Evolutionary conservation across 2,797 vertebrate genomes (phyloP), one percentile per base, ranked within the genome.

Genomic region (Tarsius wallacei): DNA sequence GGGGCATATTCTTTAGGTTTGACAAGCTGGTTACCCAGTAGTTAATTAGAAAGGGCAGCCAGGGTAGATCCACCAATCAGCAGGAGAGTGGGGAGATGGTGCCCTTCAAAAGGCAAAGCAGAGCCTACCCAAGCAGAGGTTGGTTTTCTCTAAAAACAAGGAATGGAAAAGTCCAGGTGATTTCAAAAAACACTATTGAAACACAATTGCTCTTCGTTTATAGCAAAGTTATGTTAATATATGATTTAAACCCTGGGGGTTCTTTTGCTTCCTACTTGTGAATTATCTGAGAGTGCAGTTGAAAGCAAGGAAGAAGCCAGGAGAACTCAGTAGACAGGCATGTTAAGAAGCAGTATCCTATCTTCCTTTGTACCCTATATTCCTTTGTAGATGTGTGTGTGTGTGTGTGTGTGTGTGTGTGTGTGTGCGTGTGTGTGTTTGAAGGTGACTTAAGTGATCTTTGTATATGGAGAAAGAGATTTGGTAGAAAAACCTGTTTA

Each of bases 21-120:
- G 26, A 33, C 55, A 49, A 93, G 42, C 71, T 96, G 59, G 16
- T 71, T 53, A 71, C 22, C 3, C 36, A 26, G 59, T 42, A 91
- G 81, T 94, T 76, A 85, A 95, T 91, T 78, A 90, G 57, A 70
- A 55, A n/a, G 21, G 70, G 24, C 17, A 97, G 24, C 17, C 53
- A 33, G 61, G 82, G 49, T 4, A n/a, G 26, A 66, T 55, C 14
- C 5, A 19, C n/a, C 13, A 14, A 12, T n/a, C 19, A 64, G 51
- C n/a, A 89, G 64, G 36, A 77, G 61, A 63, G 10, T 24, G 26
- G 14, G 24, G 77, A 82, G 47, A 6, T 36, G 4, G 2, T 24
- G 42, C 19, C 49, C 28, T 78, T 64, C 63, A 53, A 47, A 81
- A 91, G 36, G 28, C 14, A 81, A 78, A 55, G 13, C 31, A 77